Evolutionary conservation across 2,113 vertebrate species (phyloP), one percentile per base, ranked within the genome.

Genomic region (Poeciliopsis occidentalis): DNA sequence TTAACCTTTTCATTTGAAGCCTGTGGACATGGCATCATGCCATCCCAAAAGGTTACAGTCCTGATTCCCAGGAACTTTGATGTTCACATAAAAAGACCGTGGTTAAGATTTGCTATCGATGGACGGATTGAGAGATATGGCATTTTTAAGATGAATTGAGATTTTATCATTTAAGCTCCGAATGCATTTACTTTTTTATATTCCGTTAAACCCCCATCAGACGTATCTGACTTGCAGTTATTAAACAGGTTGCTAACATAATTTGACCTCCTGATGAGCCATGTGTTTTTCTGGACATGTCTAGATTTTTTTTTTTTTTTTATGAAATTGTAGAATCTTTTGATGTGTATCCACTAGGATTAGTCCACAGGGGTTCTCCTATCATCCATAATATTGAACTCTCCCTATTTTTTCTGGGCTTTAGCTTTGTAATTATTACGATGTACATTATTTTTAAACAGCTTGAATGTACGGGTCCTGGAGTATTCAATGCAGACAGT

Each of bases 1-100:
- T 67, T 61, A 82, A 73, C 71, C 69, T 87, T 88, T 83, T 78
- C 63, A 80, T n/a, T n/a, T 68, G 27, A 57, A 71, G 39, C 69
- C 57, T 60, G 34, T 83, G 62, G 51, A 84, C 70, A 39, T 51
- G 39, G 13, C 60, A 67, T 31, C 24, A 17, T 67, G 73, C 12
- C 30, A 60, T 57, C 24, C 37, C 13, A 19, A 83, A 90, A 81
- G 77, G 79, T 83, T 83, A 78, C 62, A 4, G 69, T 69, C 66
- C 69, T 71, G 69, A 78, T 70, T 78, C 75, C 13, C 32, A 26
- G 74, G 80, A 82, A 60, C 12, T 1, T 51, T 71, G 80, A 73
- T 73, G 41, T 79, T 34, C 41, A 30, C 78, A 76, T 75, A 51
- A 77, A 76, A 51, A 76, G 78, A 12, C 79, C 13, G 26, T 75